Conservation (phyloP, 2,888 invertebrate species). For the Thera obeliscata region DNA sequence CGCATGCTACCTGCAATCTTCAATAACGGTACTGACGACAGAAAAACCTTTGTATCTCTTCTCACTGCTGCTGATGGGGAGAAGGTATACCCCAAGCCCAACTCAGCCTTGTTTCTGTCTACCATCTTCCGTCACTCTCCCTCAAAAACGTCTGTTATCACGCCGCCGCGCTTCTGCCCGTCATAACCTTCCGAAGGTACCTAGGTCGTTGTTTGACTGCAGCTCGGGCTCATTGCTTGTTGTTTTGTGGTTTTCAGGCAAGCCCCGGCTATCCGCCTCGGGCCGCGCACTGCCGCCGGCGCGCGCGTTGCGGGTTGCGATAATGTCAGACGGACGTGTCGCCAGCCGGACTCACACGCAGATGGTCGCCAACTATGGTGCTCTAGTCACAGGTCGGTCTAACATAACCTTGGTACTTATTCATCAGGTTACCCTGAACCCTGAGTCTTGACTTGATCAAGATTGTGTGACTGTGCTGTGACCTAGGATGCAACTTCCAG, state of each 20-base stretch:
- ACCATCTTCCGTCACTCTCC: no score
- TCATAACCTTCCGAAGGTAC: not conserved
- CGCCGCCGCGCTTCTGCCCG: no score
- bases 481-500: conserved; percentile 9
- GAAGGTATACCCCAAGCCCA: no score
- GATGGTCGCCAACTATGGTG: conserved; percentile 35
- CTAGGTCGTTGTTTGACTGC: not conserved
- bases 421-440: no score
- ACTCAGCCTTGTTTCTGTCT: no score
- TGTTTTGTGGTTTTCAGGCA: conserved; percentile 24
- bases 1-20: conserved; percentile 40
- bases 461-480: not conserved
- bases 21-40: not conserved
- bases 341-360: conserved; percentile 34
- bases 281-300: conserved; percentile 42
- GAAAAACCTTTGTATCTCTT: no score
- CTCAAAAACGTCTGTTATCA: no score
- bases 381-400: conserved; percentile 38
- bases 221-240: not conserved
- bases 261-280: conserved; percentile 29
- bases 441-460: no score
- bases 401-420: not conserved
- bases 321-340: conserved; percentile 43
- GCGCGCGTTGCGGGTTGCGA: conserved; percentile 39
- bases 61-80: no score